Evolutionary conservation across 2,113 vertebrate genomes (phyloP).

Genomic region (Lamprologus ornatipinnis): DNA sequence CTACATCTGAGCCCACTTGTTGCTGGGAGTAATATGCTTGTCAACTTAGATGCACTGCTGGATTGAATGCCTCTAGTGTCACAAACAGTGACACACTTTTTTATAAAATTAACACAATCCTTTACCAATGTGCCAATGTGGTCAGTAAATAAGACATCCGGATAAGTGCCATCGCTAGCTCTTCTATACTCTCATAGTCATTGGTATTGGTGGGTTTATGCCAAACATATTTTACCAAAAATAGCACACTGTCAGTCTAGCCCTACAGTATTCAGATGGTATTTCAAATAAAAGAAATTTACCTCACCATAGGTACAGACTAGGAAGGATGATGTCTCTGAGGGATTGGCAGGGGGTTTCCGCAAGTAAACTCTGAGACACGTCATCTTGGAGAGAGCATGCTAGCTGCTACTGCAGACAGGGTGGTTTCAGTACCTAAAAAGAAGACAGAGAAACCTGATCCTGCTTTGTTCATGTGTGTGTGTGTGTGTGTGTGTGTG

Average conservation of each 20-base stretch:
- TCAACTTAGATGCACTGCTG: neutral
- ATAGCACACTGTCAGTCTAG: neutral
- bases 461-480: neutral
- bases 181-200: neutral
- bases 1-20: conserved; percentile 31
- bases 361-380: conserved; percentile 34
- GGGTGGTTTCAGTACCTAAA: neutral
- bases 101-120: neutral
- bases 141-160: neutral
- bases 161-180: neutral
- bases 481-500: neutral
- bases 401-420: neutral
- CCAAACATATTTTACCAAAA: neutral
- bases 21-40: neutral
- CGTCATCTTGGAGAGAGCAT: conserved; percentile 27
- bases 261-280: neutral
- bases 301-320: conserved; percentile 51
- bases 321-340: conserved; percentile 35
- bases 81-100: neutral
- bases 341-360: neutral
- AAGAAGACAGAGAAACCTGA: conserved; percentile 36
- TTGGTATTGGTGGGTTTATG: neutral
- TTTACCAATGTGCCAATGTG: neutral
- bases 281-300: neutral
- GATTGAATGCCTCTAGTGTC: neutral